Evolutionary conservation across 2,113 vertebrate genomes (phyloP).

Genomic region (Acanthisitta chloris): DNA sequence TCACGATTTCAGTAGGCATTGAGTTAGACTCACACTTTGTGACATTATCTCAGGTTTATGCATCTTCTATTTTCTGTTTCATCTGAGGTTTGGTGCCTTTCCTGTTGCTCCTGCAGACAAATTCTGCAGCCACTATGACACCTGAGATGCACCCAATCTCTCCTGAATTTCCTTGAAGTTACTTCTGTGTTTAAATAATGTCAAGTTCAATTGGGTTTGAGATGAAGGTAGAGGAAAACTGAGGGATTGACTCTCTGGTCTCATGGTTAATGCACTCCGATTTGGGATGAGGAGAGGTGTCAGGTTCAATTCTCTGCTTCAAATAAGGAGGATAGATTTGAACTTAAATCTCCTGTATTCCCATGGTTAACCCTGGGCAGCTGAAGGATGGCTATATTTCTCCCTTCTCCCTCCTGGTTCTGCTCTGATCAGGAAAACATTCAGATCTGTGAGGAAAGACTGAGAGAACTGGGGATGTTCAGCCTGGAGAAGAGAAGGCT

Average conservation of each 20-base stretch:
- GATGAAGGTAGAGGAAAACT: not conserved
- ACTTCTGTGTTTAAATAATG: not conserved
- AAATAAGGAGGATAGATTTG: slow-evolving; percentile 25
- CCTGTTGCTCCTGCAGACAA: not conserved
- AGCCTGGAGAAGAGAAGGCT: not conserved
- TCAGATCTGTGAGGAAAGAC: not conserved
- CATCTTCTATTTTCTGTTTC: not conserved
- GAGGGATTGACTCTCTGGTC: slow-evolving; percentile 9
- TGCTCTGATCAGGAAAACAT: not conserved
- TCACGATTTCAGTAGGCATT: not conserved
- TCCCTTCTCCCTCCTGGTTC: not conserved
- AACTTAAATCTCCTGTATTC: slow-evolving; percentile 1
- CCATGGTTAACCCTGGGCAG: not conserved
- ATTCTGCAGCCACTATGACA: not conserved
- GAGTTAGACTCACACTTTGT: not conserved
- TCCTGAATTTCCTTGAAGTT: not conserved
- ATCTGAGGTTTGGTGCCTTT: not conserved
- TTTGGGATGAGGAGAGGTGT: slow-evolving; percentile 32
- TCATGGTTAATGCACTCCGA: not conserved
- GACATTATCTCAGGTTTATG: not conserved
- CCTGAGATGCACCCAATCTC: not conserved
- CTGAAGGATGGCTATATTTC: not conserved
- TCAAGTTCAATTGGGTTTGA: slow-evolving; percentile 2
- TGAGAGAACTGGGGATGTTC: not conserved
- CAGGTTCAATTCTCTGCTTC: slow-evolving; percentile 52